Evolutionary conservation across 2,113 vertebrate genomes (phyloP).

Genomic region (Aleadryas rufinucha): DNA sequence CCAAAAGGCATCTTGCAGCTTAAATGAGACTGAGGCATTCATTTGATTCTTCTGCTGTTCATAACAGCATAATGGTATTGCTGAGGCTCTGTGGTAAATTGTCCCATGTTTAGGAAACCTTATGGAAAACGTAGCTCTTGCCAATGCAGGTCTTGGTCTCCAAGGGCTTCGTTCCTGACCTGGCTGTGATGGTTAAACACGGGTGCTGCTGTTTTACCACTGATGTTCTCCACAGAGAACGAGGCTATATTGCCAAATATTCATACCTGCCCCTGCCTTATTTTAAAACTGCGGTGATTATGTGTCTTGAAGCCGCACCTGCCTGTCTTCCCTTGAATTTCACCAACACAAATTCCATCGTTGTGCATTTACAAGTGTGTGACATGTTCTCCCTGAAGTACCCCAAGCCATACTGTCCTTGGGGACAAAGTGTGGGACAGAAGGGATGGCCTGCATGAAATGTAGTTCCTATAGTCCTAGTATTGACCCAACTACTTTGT

Average conservation of each 20-base stretch:
- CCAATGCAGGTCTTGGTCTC: neutral
- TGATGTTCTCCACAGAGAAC: neutral
- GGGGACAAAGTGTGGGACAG: neutral
- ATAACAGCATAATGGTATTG: constrained; percentile 19
- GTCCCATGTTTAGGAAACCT: neutral
- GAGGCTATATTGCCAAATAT: neutral
- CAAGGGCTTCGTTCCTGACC: neutral
- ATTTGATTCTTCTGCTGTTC: constrained; percentile 38
- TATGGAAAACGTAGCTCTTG: neutral
- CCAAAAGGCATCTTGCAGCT: constrained; percentile 15
- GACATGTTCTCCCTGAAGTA: neutral
- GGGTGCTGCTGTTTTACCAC: neutral
- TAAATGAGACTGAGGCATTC: constrained; percentile 12
- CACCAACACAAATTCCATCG: fast-evolving
- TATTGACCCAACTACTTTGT: neutral
- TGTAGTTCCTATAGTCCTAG: neutral
- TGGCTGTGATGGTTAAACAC: neutral
- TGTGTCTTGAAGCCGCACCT: neutral
- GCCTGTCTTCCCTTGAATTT: neutral
- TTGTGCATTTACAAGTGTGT: neutral
- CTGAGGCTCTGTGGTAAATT: neutral
- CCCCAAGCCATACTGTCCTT: fast-evolving
- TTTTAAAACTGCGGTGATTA: neutral
- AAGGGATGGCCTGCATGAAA: neutral
- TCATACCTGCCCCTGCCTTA: neutral